These are phyloP conservation scores for Falco novaeseelandiae DNA, from an alignment of 2,797 vertebrate species.

Conservation along the genomic window DNA sequence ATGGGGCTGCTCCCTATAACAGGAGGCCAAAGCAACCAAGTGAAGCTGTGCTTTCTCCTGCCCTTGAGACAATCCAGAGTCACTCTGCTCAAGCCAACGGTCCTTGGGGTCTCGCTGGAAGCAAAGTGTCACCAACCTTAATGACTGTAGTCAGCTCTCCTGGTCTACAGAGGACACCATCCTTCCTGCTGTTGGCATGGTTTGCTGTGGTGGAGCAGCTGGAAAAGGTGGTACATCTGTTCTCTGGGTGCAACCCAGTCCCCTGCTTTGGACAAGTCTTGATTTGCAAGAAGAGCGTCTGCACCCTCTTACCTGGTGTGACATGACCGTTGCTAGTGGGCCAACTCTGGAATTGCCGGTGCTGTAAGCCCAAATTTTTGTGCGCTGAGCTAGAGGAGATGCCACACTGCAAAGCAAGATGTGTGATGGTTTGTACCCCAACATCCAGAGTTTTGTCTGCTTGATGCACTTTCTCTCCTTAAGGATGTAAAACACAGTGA, in stretches of 20 bases:
- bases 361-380: not conserved
- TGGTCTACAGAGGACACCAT: not conserved
- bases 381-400: not conserved
- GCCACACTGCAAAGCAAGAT: not conserved
- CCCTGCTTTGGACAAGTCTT: not conserved
- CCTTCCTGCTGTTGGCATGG: no score
- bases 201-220: not conserved
- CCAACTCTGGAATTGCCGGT: accelerated
- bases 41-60: not conserved
- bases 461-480: not conserved
- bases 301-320: not conserved
- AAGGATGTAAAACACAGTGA: not conserved
- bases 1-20: not conserved
- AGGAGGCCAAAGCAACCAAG: not conserved
- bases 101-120: not conserved
- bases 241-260: not conserved
- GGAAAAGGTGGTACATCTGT: not conserved
- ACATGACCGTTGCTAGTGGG: not conserved
- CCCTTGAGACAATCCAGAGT: not conserved
- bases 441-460: not conserved
- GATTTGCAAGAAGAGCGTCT: not conserved
- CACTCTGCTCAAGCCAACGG: not conserved
- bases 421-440: not conserved
- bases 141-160: not conserved
- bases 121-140: not conserved